Evolutionary conservation across 2,113 vertebrate species (phyloP).

Genomic region (Apaloderma vittatum): DNA sequence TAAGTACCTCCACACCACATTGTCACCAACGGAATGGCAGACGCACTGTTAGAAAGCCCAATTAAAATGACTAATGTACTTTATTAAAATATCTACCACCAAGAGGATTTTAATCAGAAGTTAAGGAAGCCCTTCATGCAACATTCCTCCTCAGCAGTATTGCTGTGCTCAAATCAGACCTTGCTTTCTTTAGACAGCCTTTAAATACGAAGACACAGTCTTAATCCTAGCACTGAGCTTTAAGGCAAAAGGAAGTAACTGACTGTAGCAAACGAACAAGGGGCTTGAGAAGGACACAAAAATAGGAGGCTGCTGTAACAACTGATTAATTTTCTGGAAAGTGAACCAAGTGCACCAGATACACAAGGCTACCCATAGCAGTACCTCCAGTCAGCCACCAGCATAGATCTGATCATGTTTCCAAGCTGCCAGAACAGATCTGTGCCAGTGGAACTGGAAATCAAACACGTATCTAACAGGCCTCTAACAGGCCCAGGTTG

Average conservation of each 20-base stretch:
- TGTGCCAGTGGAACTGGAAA: not conserved
- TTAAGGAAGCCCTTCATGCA: not conserved
- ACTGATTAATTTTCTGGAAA: not conserved
- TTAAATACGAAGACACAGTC: not conserved
- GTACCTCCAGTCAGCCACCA: not conserved
- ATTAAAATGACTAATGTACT: not conserved
- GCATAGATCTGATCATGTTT: not conserved
- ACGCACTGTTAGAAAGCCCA: not conserved
- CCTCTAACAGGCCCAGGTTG: not conserved
- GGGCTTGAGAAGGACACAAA: not conserved
- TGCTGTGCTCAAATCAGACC: not conserved
- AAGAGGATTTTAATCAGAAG: not conserved
- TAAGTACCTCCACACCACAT: not conserved
- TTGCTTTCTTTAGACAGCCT: not conserved
- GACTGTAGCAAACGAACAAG: rapidly evolving
- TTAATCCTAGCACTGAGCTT: not conserved
- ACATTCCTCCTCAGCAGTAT: not conserved
- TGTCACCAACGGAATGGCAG: not conserved
- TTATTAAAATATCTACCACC: not conserved
- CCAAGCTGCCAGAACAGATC: not conserved
- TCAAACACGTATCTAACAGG: not conserved
- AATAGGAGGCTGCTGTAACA: not conserved
- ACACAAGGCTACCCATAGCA: not conserved
- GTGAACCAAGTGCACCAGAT: not conserved
- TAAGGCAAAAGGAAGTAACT: not conserved